Evolutionary conservation across 2,113 vertebrate species (phyloP), one percentile per base, ranked within the genome.

Genomic region (Boulengerochromis microlepis): DNA sequence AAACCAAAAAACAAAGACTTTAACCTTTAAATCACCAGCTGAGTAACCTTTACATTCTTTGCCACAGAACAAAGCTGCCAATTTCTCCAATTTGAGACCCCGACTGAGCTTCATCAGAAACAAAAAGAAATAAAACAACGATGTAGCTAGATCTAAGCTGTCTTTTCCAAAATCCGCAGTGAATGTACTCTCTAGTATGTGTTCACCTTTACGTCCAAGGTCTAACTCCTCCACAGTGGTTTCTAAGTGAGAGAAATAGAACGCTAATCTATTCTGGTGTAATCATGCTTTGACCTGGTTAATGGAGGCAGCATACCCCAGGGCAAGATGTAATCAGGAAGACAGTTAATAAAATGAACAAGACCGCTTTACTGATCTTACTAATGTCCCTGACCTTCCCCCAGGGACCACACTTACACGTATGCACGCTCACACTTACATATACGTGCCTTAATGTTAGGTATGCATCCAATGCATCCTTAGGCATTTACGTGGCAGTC

Each of bases 341-440:
- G 91, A 92, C 92, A 83, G 93, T 94, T 94, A 94, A 95, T 95
- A 94, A 96, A 95, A 96, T 92, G 91, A 95, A 95, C 92, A 95
- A 89, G 92, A 93, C 90, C 50, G 84, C 82, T 91, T 93, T 93
- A 90, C 92, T 86, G 94, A 93, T 94, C 85, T 81, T 81, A 89
- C 92, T 94, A 93, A 95, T 91, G 90, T 94, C 92, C 90, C 92
- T 87, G 94, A 96, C 94, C 90, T 94, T 95, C 93, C 92, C 93
- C 4, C 10, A 71, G 89, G 92, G 88, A 92, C 13, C 10, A 18
- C 78, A 29, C 57, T 84, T 52, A 57, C 66, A 82, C 82, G 69
- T 84, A 83, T 69, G 52, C 71, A 86, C 15, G 26, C 61, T 71
- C 83, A 82, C 64, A 85, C 61, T 71, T 83, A 57, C 87, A 84